These are phyloP conservation scores for Bufotes viridis DNA, from an alignment of 2,797 vertebrate species.

Conservation along the genomic window DNA sequence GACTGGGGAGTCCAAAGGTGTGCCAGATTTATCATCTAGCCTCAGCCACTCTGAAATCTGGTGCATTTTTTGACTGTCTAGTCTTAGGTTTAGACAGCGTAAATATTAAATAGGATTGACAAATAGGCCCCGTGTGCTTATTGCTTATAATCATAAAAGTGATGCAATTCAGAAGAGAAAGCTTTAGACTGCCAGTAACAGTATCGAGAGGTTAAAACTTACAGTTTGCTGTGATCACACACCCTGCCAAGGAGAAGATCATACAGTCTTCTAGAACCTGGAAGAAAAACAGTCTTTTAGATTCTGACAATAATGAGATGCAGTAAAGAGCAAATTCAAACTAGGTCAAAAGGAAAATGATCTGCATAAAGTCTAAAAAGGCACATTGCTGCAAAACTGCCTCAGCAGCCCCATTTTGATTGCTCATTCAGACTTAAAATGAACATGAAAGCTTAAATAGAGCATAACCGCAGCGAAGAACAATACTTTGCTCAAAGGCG, in stretches of 20 bases:
- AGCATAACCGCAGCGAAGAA: neutral
- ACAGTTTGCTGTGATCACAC: slow-evolving; percentile 93
- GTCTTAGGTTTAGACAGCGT: too few relatives aligned
- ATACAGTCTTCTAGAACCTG: slow-evolving; percentile 93
- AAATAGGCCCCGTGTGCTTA: too few relatives aligned
- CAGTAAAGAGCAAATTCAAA: slow-evolving; percentile 7
- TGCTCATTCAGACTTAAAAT: neutral
- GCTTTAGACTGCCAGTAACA: neutral
- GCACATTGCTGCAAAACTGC: neutral
- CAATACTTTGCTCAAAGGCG: neutral
- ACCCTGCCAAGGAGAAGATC: slow-evolving; percentile 94
- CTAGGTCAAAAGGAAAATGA: slow-evolving; percentile 2
- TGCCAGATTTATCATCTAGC: too few relatives aligned
- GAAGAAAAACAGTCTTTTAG: neutral
- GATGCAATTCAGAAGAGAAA: neutral
- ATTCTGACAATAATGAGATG: slow-evolving; percentile 17
- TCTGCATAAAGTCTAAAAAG: neutral
- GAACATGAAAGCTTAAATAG: neutral
- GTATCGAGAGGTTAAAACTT: slow-evolving; percentile 69
- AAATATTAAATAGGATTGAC: too few relatives aligned
- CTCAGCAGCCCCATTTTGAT: neutral
- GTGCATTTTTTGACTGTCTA: too few relatives aligned
- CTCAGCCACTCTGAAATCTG: too few relatives aligned
- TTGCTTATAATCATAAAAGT: too few relatives aligned
- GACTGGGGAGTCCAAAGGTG: too few relatives aligned